These are phyloP conservation scores for Agrypnia vestita DNA, from an alignment of 1,140 invertebrate genomes.

Conservation along the genomic window DNA sequence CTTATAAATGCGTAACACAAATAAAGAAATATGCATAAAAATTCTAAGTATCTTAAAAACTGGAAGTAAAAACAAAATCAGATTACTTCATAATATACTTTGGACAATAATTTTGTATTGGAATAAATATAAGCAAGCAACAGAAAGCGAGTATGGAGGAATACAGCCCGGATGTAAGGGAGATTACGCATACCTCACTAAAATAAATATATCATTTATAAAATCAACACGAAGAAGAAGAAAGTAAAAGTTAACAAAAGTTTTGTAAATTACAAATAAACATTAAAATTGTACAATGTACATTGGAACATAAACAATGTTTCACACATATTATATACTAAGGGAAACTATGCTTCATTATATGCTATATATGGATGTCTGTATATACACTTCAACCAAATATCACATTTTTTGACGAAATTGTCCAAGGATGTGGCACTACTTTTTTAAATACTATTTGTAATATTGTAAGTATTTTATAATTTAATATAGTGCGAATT, in stretches of 20 bases:
- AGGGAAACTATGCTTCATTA: slow-evolving; percentile 18
- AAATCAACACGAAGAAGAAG: slow-evolving; percentile 33
- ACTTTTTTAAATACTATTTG: neutral
- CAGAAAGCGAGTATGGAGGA: slow-evolving; percentile 17
- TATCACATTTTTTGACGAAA: slow-evolving; percentile 50
- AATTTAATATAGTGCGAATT: slow-evolving; percentile 3
- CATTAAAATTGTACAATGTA: slow-evolving; percentile 21
- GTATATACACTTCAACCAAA: slow-evolving; percentile 43
- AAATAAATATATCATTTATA: slow-evolving; percentile 23
- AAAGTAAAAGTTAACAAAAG: slow-evolving; percentile 11
- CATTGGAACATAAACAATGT: slow-evolving; percentile 11
- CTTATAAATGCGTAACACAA: too few relatives aligned
- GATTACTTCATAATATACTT: too few relatives aligned
- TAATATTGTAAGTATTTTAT: neutral
- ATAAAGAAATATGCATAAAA: too few relatives aligned
- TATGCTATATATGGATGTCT: slow-evolving; percentile 10
- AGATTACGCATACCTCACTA: slow-evolving; percentile 18
- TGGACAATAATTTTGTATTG: too few relatives aligned
- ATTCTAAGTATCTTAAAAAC: too few relatives aligned
- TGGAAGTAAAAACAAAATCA: too few relatives aligned
- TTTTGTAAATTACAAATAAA: slow-evolving; percentile 19
- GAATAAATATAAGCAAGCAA: slow-evolving; percentile 8
- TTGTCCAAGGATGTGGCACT: slow-evolving; percentile 31
- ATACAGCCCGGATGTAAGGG: neutral
- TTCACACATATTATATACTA: slow-evolving; percentile 17